Evolutionary conservation across 2,888 invertebrate genomes (phyloP).

Genomic region (Bombylius discolor): DNA sequence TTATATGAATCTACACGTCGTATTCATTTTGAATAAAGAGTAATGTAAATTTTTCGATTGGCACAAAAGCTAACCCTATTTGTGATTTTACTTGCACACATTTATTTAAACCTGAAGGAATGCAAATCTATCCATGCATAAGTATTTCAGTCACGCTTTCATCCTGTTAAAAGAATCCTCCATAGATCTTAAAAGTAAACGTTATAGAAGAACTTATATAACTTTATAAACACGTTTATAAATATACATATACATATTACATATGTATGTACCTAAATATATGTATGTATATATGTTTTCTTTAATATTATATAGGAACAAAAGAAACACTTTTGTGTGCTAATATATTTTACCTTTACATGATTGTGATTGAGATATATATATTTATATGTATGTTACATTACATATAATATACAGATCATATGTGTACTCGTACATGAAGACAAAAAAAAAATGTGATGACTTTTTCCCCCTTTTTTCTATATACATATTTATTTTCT

Average conservation of each 20-base stretch:
- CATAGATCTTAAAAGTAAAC: slow-evolving; percentile 9
- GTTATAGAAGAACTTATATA: neutral
- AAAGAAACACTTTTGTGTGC: neutral
- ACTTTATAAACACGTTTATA: neutral
- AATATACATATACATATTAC: neutral
- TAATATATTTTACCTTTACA: neutral
- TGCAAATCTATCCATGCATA: slow-evolving; percentile 13
- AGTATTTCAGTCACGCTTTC: slow-evolving; percentile 16
- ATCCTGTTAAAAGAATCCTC: slow-evolving; percentile 14
- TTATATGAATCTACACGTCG: neutral
- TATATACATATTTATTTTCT: too few species aligned
- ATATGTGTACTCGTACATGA: too few species aligned
- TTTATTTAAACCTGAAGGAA: slow-evolving; percentile 7
- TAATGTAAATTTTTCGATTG: slow-evolving; percentile 2
- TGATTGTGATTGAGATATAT: slow-evolving; percentile 9
- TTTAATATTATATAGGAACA: too few species aligned
- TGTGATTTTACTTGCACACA: slow-evolving; percentile 7
- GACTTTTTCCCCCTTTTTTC: too few species aligned
- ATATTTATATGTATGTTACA: neutral
- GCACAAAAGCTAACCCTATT: slow-evolving; percentile 7
- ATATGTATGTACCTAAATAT: too few species aligned
- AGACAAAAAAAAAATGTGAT: too few species aligned
- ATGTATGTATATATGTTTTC: too few species aligned
- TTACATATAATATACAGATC: too few species aligned
- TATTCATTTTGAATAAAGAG: neutral